Conservation (phyloP, 1,140 invertebrate species). For the Neocloeon triangulifer region DNA sequence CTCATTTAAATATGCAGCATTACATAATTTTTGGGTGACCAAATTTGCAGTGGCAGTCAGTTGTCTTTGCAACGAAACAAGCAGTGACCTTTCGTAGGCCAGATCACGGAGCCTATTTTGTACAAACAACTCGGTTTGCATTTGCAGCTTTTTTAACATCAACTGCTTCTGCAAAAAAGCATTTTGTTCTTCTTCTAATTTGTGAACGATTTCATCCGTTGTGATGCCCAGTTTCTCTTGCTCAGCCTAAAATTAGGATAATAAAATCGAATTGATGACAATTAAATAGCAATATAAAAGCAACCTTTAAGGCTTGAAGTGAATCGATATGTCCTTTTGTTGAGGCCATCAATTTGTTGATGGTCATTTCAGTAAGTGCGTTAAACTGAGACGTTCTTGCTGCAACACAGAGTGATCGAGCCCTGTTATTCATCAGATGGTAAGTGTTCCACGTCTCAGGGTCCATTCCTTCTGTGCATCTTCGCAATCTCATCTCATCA, state of each 20-base stretch:
- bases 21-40: conserved; percentile 31
- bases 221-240: conserved; percentile 6
- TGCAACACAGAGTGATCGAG: conserved; percentile 39
- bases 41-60: conserved; percentile 14
- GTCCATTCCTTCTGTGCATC: conserved; percentile 44
- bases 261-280: not conserved
- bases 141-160: no score
- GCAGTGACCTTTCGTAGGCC: no score
- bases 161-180: no score
- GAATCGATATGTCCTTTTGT: conserved; percentile 19
- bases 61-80: no score
- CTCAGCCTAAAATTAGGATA: not conserved
- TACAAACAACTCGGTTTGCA: no score
- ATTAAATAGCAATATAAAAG: no score
- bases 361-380: conserved; percentile 36
- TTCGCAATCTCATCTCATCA: conserved; percentile 30
- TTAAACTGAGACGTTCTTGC: conserved; percentile 37
- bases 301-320: conserved; percentile 15
- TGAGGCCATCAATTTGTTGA: conserved; percentile 35
- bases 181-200: no score
- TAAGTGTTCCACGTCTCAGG: conserved; percentile 45
- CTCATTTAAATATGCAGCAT: conserved; percentile 5
- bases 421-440: conserved; percentile 42
- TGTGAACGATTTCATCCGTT: no score
- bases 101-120: no score